Conservation (phyloP, 2,113 vertebrate species). For the Gymnocephalus cernua region DNA sequence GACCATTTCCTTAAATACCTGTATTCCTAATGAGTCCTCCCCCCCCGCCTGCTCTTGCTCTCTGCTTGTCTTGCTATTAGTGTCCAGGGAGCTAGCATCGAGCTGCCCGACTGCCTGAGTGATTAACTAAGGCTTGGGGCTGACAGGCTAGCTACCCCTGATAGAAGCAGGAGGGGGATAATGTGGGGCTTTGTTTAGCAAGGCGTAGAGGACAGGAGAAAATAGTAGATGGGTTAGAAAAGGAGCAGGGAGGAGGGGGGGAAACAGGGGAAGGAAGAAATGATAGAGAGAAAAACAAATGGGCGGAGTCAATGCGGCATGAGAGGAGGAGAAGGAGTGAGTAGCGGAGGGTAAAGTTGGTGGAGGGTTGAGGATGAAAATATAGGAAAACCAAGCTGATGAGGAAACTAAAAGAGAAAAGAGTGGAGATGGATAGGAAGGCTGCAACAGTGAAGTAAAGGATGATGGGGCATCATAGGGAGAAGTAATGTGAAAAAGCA, state of each 20-base stretch:
- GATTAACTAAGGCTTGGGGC: slow-evolving; percentile 87
- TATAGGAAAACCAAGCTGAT: slow-evolving; percentile 18
- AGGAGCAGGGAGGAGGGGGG: slow-evolving; percentile 17
- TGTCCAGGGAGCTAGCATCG: slow-evolving; percentile 76
- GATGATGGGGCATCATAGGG: slow-evolving; percentile 44
- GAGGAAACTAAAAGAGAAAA: not conserved
- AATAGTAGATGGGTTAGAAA: slow-evolving; percentile 58
- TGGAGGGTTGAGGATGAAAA: slow-evolving; percentile 19
- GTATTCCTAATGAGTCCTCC: slow-evolving; percentile 83
- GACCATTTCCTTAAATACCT: slow-evolving; percentile 88
- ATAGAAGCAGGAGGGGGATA: slow-evolving; percentile 77
- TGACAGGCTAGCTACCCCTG: slow-evolving; percentile 82
- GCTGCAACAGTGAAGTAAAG: slow-evolving; percentile 19
- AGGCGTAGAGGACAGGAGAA: slow-evolving; percentile 66
- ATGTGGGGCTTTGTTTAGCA: slow-evolving; percentile 83
- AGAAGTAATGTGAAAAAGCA: slow-evolving; percentile 28
- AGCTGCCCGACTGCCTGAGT: slow-evolving; percentile 82
- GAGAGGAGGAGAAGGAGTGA: slow-evolving; percentile 6
- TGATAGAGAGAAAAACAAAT: slow-evolving; percentile 64
- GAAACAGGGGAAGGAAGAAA: slow-evolving; percentile 12
- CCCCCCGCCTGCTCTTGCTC: slow-evolving; percentile 51
- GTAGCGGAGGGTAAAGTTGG: slow-evolving; percentile 4
- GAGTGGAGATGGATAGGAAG: slow-evolving; percentile 3
- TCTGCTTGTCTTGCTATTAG: slow-evolving; percentile 83
- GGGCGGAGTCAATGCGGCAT: slow-evolving; percentile 35